These are phyloP conservation scores for Epirrita christyi DNA, from an alignment of 2,888 invertebrate genomes.

Conservation along the genomic window DNA sequence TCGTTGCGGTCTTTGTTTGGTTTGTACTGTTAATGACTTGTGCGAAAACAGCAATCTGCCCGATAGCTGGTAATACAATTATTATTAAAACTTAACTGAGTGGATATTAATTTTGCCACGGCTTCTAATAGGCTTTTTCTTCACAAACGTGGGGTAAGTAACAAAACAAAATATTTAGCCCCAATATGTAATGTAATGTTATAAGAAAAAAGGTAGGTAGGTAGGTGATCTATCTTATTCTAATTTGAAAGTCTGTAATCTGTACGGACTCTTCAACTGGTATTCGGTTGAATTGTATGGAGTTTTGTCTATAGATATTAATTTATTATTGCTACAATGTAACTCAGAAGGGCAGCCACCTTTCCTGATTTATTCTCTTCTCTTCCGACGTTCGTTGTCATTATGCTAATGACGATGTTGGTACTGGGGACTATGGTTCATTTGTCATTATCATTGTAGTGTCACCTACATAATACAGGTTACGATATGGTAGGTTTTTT, in stretches of 20 bases:
- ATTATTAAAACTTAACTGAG: too few species aligned
- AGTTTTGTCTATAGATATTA: background rate
- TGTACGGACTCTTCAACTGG: too few species aligned
- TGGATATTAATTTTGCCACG: too few species aligned
- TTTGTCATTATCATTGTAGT: background rate
- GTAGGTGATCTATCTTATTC: background rate
- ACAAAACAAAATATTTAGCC: too few species aligned
- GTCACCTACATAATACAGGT: background rate
- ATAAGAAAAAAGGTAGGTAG: too few species aligned
- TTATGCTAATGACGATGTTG: background rate
- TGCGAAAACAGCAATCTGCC: background rate
- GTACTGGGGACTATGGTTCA: background rate
- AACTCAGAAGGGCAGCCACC: background rate
- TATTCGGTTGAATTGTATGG: too few species aligned
- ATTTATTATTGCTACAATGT: background rate
- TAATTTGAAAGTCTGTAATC: too few species aligned
- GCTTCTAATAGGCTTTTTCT: too few species aligned
- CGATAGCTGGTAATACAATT: too few species aligned
- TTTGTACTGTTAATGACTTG: conserved; percentile 7
- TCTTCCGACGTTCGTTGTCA: background rate
- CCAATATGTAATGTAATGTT: too few species aligned
- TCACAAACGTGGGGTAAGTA: too few species aligned
- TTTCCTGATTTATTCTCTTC: background rate
- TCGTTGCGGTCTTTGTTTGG: conserved; percentile 14
- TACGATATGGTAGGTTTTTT: background rate